Percentiles rank a stretch among this genome's conserved stretches.
These are phyloP conservation scores for Trachelus iudaicus DNA, from an alignment of 2,888 invertebrate species.

Conservation along the genomic window DNA sequence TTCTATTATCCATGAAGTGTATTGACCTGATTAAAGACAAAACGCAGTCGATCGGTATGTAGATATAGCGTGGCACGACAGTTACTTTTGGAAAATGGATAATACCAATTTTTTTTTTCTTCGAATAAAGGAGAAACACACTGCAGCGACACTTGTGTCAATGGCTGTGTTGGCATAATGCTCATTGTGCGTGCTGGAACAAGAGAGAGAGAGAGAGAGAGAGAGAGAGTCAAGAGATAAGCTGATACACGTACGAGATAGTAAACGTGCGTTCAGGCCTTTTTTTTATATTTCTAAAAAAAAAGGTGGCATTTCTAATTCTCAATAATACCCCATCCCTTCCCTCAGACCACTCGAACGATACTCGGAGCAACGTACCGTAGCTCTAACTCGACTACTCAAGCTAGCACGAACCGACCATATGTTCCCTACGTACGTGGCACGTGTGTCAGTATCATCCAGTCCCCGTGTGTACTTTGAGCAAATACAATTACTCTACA, in stretches of 20 bases:
- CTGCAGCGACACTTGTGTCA: conserved; percentile 53
- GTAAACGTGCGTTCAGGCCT: background rate
- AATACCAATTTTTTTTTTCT: conserved; percentile 24
- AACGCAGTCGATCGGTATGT: background rate
- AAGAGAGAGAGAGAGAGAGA: background rate
- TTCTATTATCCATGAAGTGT: background rate
- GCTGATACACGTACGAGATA: background rate
- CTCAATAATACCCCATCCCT: background rate
- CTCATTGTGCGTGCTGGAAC: conserved; percentile 37
- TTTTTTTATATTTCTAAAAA: background rate
- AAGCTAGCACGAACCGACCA: background rate
- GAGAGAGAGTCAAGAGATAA: background rate
- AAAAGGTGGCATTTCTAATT: background rate
- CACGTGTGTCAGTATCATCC: background rate
- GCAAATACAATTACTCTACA: conserved; percentile 24
- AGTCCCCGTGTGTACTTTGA: background rate
- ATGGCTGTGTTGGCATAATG: conserved; percentile 49
- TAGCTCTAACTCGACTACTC: background rate
- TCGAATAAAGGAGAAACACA: conserved; percentile 42
- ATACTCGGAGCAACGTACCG: background rate
- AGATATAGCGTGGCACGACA: background rate
- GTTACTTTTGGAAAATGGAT: background rate
- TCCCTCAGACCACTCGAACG: background rate
- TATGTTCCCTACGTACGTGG: background rate
- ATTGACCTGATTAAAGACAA: background rate